A percentile compares a stretch with the other conserved stretches of the same genome.
These are phyloP conservation scores for Lucilia cuprina DNA, from an alignment of 1,140 invertebrate genomes.

Conservation along the genomic window DNA sequence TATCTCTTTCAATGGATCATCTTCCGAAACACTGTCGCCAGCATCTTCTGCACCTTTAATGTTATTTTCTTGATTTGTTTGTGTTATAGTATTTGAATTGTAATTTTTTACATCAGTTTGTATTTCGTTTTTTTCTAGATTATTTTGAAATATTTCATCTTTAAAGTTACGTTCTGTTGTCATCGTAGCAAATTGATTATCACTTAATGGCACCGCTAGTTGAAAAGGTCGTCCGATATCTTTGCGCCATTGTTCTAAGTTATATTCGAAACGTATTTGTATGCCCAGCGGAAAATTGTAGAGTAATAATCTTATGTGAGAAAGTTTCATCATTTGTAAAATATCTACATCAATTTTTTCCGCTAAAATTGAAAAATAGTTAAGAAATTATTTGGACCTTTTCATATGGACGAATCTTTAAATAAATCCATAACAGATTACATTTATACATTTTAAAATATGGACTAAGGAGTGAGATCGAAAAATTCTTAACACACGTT, in stretches of 20 bases:
- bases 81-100: background rate
- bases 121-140: background rate
- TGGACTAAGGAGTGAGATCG: too few species aligned
- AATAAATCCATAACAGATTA: too few species aligned
- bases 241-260: slow-evolving; percentile 43
- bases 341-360: slow-evolving; percentile 54
- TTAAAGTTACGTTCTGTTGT: background rate
- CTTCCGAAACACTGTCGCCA: background rate
- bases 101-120: background rate
- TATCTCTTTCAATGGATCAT: background rate
- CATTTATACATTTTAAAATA: too few species aligned
- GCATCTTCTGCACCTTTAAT: background rate
- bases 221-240: slow-evolving; percentile 18
- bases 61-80: background rate
- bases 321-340: slow-evolving; percentile 52
- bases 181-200: background rate
- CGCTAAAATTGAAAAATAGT: slow-evolving; percentile 35
- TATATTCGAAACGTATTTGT: slow-evolving; percentile 37
- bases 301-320: slow-evolving; percentile 49
- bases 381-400: too few species aligned
- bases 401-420: too few species aligned
- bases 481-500: too few species aligned
- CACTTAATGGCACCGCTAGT: background rate
- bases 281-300: slow-evolving; percentile 44
- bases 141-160: background rate